Percentiles rank a stretch among this genome's conserved stretches.
phyloP scores from a whole-genome alignment of 2,113 vertebrate genomes.

The Notarius lentiginosus region DNA sequence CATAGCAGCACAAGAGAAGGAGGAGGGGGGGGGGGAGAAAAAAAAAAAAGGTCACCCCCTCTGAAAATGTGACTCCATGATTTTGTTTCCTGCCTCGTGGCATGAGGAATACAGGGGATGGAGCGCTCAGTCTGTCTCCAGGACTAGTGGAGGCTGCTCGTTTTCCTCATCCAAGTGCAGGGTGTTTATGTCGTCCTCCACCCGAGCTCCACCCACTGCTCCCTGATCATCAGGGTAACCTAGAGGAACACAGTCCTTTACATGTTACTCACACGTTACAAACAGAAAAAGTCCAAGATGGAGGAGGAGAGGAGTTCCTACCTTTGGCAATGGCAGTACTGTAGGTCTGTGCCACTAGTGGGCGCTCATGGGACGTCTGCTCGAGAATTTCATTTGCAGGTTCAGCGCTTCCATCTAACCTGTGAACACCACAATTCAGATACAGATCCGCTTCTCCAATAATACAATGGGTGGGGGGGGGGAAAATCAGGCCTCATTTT shows the following conservation, averaged over 20 bases:
- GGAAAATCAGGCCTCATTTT: not conserved
- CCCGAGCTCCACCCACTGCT: conserved; percentile 83
- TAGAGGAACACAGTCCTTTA: conserved; percentile 52
- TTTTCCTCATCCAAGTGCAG: conserved; percentile 91
- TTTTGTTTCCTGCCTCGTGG: conserved; percentile 63
- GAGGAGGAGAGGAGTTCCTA: conserved; percentile 52
- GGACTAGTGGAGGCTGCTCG: conserved; percentile 96
- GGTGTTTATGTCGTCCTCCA: conserved; percentile 87
- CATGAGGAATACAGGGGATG: conserved; percentile 35
- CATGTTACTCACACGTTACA: not conserved
- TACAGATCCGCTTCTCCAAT: not conserved
- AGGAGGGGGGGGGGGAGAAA: conserved; percentile 16
- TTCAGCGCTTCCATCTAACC: conserved; percentile 92
- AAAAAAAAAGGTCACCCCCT: conserved; percentile 57
- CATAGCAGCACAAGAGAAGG: conserved; percentile 84
- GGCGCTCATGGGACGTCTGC: conserved; percentile 88
- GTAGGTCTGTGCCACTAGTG: conserved; percentile 85
- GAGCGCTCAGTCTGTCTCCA: conserved; percentile 83
- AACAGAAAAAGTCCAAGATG: not conserved
- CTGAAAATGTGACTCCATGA: conserved; percentile 68
- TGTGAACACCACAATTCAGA: conserved; percentile 55
- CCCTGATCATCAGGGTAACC: conserved; percentile 93
- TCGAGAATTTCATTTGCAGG: conserved; percentile 90
- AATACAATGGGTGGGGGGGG: not conserved
- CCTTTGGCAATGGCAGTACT: conserved; percentile 83